Conservation (phyloP, 23 tunicate species). For the Diplosoma virens region DNA sequence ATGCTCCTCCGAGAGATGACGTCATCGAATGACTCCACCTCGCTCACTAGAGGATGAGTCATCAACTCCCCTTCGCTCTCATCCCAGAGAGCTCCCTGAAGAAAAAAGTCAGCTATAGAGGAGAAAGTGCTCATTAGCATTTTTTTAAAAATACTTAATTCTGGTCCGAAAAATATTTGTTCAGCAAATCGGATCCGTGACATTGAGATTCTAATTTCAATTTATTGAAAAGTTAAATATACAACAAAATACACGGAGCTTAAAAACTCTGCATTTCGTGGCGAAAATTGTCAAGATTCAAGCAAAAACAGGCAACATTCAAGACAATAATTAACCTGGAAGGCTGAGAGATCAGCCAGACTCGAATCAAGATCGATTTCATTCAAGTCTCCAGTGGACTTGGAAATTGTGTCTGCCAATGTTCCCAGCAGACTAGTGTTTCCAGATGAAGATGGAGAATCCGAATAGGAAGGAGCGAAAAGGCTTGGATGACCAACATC, state of each 20-base stretch:
- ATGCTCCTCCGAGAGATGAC: constrained; percentile 7
- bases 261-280: too few relatives aligned
- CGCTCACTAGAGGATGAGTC: constrained; percentile 18
- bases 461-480: constrained; percentile 30
- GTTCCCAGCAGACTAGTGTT: constrained; percentile 51
- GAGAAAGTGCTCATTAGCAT: too few relatives aligned
- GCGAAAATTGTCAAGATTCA: neutral
- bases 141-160: too few relatives aligned
- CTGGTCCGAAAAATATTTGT: too few relatives aligned
- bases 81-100: constrained; percentile 77
- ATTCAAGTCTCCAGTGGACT: constrained; percentile 16
- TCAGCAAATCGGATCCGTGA: too few relatives aligned
- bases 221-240: neutral
- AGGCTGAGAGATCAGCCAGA: constrained; percentile 73
- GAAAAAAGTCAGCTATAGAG: too few relatives aligned
- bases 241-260: neutral
- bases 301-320: neutral
- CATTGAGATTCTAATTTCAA: neutral
- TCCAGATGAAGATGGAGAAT: constrained; percentile 46
- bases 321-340: constrained; percentile 83
- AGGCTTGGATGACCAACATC: neutral
- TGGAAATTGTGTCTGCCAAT: constrained; percentile 35
- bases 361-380: constrained; percentile 85
- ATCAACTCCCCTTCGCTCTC: constrained; percentile 14
- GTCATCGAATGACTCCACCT: constrained; percentile 30